phyloP scores from a whole-genome alignment of 2,797 vertebrate genomes.

The Cyclopterus lumpus region DNA sequence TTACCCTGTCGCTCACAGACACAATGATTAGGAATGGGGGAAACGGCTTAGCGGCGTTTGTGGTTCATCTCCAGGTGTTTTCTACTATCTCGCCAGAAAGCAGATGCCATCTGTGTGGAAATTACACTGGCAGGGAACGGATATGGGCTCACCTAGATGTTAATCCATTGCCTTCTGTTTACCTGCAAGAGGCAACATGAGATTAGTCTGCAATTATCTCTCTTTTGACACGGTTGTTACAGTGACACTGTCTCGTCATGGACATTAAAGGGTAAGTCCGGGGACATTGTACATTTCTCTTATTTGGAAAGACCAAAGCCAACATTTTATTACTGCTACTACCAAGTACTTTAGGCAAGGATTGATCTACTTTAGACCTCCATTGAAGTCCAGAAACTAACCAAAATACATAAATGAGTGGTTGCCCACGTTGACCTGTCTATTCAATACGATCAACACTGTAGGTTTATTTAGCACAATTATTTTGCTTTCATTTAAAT shows the following conservation, averaged over 20 bases:
- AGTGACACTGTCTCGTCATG: constrained; percentile 2
- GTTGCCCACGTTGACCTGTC: neutral
- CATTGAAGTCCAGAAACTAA: neutral
- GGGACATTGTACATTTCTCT: neutral
- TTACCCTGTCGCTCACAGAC: constrained; percentile 13
- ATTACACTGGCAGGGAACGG: constrained; percentile 10
- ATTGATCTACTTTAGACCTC: neutral
- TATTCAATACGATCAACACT: neutral
- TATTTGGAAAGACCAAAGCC: neutral
- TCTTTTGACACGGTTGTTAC: neutral
- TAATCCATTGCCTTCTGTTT: constrained; percentile 30
- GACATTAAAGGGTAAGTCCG: neutral
- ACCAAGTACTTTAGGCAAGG: neutral
- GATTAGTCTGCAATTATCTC: constrained; percentile 21
- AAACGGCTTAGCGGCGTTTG: constrained; percentile 23
- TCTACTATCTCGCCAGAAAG: constrained; percentile 14
- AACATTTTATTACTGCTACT: neutral
- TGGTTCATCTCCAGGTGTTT: constrained; percentile 15
- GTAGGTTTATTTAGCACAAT: neutral
- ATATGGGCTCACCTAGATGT: constrained; percentile 14
- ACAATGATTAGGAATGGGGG: neutral
- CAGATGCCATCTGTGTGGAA: constrained; percentile 33
- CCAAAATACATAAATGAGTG: neutral
- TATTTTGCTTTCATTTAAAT: neutral
- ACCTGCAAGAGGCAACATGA: constrained; percentile 14